Evolutionary conservation across 2,888 invertebrate genomes (phyloP), one percentile per base, ranked within the genome.

Genomic region (Meliscaeva auricollis): DNA sequence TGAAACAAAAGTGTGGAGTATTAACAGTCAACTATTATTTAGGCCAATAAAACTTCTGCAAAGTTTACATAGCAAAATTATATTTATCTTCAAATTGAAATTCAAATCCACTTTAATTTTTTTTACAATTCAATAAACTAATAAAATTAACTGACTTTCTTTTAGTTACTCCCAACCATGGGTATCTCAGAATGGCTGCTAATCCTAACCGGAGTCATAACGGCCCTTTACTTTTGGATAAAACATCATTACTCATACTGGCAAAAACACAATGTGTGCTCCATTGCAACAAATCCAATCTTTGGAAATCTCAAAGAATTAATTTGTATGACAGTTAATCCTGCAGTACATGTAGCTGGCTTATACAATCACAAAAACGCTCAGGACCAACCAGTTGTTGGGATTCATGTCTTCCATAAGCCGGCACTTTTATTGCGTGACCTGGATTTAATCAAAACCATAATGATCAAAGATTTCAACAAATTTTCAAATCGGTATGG

Each of bases 401-500:
- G 93, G 87, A 82, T 93, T 87, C 89, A 91, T 90, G 89, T 92
- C 1, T 89, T 93, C 17, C 91, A 93, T 87, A 90, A 90, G n/a
- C 93, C 93, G 0, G 90, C 88, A 0, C 68, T 93, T 11, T 15
- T 93, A 2, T 81, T 92, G 6, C 91, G 93, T 0, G 93, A 93
- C 50, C 91, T 91, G 0, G 93, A 93, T 15, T 75, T 93, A 1
- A 87, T 93, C 0, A 93, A 93, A 87, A 89, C 90, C 0, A 81
- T 93, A 0, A 75, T 93, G 26, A 90, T 93, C 5, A 93, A 92
- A 56, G 93, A 93, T 75, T 93, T 93, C 52, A 90, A 91, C 81
- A 89, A 89, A 8, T 93, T 93, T 82, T 79, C 89, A 0, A 89
- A 91, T 56, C 89, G 92, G 3, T 90, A 89, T 80, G 88, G 84